Evolutionary conservation across 1,140 invertebrate genomes (phyloP).

Genomic region (Drosophila setifemur): DNA sequence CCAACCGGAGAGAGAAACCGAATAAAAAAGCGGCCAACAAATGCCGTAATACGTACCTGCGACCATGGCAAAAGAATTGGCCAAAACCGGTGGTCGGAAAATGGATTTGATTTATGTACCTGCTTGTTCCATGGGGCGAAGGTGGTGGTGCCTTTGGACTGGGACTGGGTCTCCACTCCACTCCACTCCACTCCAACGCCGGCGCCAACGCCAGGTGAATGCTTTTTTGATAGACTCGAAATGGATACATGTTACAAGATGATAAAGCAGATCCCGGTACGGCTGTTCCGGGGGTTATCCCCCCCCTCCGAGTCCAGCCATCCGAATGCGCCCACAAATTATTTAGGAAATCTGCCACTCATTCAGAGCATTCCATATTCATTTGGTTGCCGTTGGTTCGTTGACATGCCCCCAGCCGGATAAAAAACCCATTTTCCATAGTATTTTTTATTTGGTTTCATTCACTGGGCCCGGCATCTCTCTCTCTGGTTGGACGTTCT

Average conservation of each 20-base stretch:
- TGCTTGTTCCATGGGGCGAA: constrained; percentile 1
- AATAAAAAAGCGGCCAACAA: constrained; percentile 51
- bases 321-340: constrained; percentile 62
- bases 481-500: constrained; percentile 26
- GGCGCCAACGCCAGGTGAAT: constrained; percentile 36
- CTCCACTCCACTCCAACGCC: too few species aligned
- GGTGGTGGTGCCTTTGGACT: background rate
- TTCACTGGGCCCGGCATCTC: background rate
- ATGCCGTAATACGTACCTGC: constrained; percentile 60
- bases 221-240: constrained; percentile 70
- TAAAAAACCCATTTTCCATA: constrained; percentile 47
- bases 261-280: constrained; percentile 56
- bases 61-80: constrained; percentile 46
- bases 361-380: constrained; percentile 71
- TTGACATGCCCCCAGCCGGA: constrained; percentile 56
- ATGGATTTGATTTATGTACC: constrained; percentile 72
- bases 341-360: constrained; percentile 65
- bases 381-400: constrained; percentile 68
- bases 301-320: constrained; percentile 14
- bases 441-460: constrained; percentile 34
- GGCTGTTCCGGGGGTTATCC: background rate
- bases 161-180: background rate
- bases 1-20: background rate
- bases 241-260: constrained; percentile 78
- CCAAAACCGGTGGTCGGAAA: constrained; percentile 46